Evolutionary conservation across 1,140 invertebrate species (phyloP), one percentile per base, ranked within the genome.

Genomic region (Rhyzopertha dominica): DNA sequence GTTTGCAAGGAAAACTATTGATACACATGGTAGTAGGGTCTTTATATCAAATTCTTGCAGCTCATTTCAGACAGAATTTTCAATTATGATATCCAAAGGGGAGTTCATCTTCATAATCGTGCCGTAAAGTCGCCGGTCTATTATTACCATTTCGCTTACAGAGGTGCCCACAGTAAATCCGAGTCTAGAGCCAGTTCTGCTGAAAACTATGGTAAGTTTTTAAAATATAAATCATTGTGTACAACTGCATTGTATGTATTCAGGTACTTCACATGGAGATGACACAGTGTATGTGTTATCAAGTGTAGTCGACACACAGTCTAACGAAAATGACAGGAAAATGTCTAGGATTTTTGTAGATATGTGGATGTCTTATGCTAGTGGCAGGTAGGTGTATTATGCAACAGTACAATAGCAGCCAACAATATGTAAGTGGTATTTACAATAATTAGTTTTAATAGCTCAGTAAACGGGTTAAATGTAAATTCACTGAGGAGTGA

Each of bases 21-120:
- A 24, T 25, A 25, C 13, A 23, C 14, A 19, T 37, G 17, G 4
- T 8, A 7, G 7, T 19, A 17, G 7, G 17, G 19, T 5, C 5
- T 18, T 19, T 17, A 14, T 37, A 49, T 9, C 13, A 40, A 19
- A 5, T 43, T 48, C 20, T 31, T 51, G 59, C 38, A 74, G 76
- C 56, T 80, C 54, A 59, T 79, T 0, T 67, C 77, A 1, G 80
- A 84, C 57, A 63, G 81, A 16, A 61, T 76, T 1, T 83, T 81
- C 61, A 64, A 72, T 0, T 62, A 62, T 1, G 73, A 75, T 25
- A 70, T 75, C 1, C 75, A 75, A 43, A 75, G 72, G 51, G 63
- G 75, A 35, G 75, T 75, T 0, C 67, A 68, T 49, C 50, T 76
- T 14, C 77, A 81, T 55, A 74, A 77, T 0, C 53, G 56, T 28